A percentile compares a stretch with the other conserved stretches of the same genome.
Evolutionary conservation across 23 tunicate species (phyloP).

Genomic region (Ascidia mentula): DNA sequence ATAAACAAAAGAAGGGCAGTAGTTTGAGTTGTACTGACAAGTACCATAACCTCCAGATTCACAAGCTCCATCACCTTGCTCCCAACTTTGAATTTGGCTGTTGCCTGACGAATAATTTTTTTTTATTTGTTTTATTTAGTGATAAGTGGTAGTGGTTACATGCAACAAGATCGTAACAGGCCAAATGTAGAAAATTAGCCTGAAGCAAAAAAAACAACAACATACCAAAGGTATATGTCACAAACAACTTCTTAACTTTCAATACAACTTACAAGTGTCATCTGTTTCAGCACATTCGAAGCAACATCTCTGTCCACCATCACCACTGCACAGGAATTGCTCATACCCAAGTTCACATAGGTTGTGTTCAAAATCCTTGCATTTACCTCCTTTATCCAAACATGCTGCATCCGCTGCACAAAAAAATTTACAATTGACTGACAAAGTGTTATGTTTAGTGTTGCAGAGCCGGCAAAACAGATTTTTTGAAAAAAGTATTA

Average conservation of each 20-base stretch:
- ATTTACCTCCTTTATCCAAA: constrained; percentile 68
- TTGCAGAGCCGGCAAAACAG: neutral
- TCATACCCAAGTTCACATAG: constrained; percentile 77
- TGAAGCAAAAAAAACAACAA: neutral
- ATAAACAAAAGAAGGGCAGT: constrained; percentile 45
- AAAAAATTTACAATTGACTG: neutral
- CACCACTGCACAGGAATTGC: constrained; percentile 58
- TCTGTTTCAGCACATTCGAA: constrained; percentile 57
- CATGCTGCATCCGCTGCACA: constrained; percentile 71
- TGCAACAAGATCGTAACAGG: too few relatives aligned
- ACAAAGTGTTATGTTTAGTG: neutral
- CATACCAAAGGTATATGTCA: neutral
- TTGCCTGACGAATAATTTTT: constrained; percentile 40
- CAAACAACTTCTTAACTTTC: neutral
- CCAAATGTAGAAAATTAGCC: neutral
- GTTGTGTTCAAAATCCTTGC: constrained; percentile 50
- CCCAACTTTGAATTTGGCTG: constrained; percentile 58
- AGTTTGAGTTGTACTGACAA: constrained; percentile 76
- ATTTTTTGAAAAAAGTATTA: neutral
- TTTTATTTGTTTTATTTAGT: too few relatives aligned
- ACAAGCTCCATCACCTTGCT: constrained; percentile 44
- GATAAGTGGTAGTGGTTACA: too few relatives aligned
- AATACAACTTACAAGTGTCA: constrained; percentile 54
- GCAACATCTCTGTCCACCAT: constrained; percentile 46
- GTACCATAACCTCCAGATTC: constrained; percentile 50